phyloP scores from a whole-genome alignment of 1,140 invertebrate genomes.

The Amyelois transitella region DNA sequence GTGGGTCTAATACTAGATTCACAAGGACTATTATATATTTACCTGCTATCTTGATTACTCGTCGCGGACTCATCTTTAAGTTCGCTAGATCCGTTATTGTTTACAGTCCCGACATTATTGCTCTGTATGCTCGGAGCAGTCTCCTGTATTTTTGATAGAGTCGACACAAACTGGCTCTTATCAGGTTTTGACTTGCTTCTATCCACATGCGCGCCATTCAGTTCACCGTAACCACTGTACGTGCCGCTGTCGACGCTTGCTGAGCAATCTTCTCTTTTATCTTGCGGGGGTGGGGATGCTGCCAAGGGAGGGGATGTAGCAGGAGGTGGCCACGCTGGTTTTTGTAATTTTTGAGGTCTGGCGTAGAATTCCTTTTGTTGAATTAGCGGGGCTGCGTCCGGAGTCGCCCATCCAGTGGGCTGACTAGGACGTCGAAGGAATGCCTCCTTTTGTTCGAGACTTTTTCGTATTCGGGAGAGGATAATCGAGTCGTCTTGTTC shows the following conservation, averaged over 20 bases:
- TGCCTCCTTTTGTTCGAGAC: slow-evolving; percentile 90
- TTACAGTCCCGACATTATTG: slow-evolving; percentile 53
- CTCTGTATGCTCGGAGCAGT: slow-evolving; percentile 69
- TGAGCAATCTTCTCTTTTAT: slow-evolving; percentile 58
- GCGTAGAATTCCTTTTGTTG: slow-evolving; percentile 84
- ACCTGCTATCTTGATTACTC: slow-evolving; percentile 63
- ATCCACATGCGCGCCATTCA: slow-evolving; percentile 52
- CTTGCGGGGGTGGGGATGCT: slow-evolving; percentile 43
- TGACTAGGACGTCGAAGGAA: slow-evolving; percentile 85
- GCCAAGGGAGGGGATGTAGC: slow-evolving; percentile 51
- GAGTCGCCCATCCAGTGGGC: slow-evolving; percentile 76
- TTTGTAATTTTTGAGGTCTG: slow-evolving; percentile 83
- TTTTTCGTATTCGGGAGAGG: slow-evolving; percentile 84
- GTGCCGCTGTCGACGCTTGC: slow-evolving; percentile 65
- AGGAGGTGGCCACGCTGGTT: slow-evolving; percentile 82
- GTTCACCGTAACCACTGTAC: slow-evolving; percentile 60
- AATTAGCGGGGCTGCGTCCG: slow-evolving; percentile 61
- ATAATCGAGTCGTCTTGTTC: slow-evolving; percentile 81
- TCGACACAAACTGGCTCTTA: slow-evolving; percentile 76
- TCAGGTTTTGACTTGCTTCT: slow-evolving; percentile 65
- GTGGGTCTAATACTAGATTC: not conserved
- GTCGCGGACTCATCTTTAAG: slow-evolving; percentile 37
- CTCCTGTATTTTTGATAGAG: slow-evolving; percentile 79
- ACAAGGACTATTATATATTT: slow-evolving; percentile 6
- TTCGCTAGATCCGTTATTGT: slow-evolving; percentile 46